Evolutionary conservation across 2,797 vertebrate genomes (phyloP), one percentile per base, ranked within the genome.

Genomic region (Apodemus agrarius): DNA sequence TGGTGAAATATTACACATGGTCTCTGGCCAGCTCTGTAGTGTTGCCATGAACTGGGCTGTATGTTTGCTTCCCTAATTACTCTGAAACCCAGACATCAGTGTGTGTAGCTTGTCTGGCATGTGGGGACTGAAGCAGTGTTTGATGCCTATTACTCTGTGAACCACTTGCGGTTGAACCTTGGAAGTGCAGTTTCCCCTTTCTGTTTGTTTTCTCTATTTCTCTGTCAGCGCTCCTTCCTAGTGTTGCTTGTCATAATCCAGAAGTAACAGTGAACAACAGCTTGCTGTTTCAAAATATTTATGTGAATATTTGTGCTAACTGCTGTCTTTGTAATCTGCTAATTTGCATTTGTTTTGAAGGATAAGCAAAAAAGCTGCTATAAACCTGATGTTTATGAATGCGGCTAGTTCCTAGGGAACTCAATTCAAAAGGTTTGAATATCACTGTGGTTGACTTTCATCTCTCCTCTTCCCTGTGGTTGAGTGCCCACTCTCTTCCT

Each of bases 261-360:
- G 78, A 96, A 82, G 81, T 76, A 90, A 75, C 78, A 91, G 72
- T 54, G 69, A 67, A 67, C 26, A 94, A 88, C 91, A 97, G 95
- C 89, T 87, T 92, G 85, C 80, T 72, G 54, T 89, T 86, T 93
- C 57, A 59, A 91, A 89, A 74, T 93, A 95, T 95, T 95, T 96
- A 76, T 86, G 17, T 83, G 74, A 82, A 52, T 93, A 90, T 69
- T 94, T 95, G n/a, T 94, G 86, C 95, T 89, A 89, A 92, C 49
- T 89, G 34, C 37, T 93, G n/a, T 96, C 86, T 92, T 89, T 97
- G 79, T 92, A 93, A 75, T 95, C n/a, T 96, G 65, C 65, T 89
- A 22, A 83, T 94, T 91, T 96, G 89, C 69, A 89, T 95, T 94
- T 94, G 79, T 95, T 96, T 92, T 96, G 61, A 93, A 94, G 75